These are phyloP conservation scores for Psophia crepitans DNA, from an alignment of 2,113 vertebrate species.

Conservation along the genomic window DNA sequence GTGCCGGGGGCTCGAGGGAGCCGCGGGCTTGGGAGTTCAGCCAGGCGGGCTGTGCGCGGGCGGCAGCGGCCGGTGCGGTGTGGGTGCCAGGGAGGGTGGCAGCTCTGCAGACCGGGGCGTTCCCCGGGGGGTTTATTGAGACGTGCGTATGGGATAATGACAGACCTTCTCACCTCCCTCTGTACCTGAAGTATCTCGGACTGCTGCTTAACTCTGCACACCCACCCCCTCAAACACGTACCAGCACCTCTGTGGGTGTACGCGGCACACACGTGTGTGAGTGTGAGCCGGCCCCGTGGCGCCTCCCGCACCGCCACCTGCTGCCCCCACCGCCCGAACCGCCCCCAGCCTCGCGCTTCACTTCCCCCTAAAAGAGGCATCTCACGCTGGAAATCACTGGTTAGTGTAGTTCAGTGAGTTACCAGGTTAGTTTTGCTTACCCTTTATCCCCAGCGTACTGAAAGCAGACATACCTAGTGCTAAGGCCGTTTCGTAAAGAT, in stretches of 20 bases:
- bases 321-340: no score
- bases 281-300: background rate
- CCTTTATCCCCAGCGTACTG: background rate
- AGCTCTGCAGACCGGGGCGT: no score
- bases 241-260: background rate
- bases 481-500: background rate
- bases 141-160: background rate
- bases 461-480: background rate
- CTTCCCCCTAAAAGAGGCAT: background rate
- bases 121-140: no score
- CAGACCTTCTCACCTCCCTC: background rate
- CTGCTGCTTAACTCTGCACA: background rate
- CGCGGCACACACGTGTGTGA: accelerated
- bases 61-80: no score
- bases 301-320: constrained; percentile 21
- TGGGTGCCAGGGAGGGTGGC: no score
- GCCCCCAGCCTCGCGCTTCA: no score
- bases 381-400: background rate
- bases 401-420: background rate
- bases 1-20: background rate
- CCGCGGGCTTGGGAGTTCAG: background rate
- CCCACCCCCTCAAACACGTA: background rate
- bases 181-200: background rate
- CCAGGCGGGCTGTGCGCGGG: no score
- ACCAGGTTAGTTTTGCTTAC: background rate